Conservation (phyloP, 1,140 invertebrate species). For the Bombyx mori region ASM3026992v2 NC_085108.1:3058501-3059000, state of each 20-base stretch:
- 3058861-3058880: too few species aligned
- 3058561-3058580: conserved; percentile 94
- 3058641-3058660: conserved; percentile 96
- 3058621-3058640: conserved; percentile 83
- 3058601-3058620: conserved; percentile 94
- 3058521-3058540: conserved; percentile 77
- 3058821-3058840: too few species aligned
- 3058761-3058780: conserved; percentile 89
- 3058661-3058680: conserved; percentile 97
- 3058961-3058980: too few species aligned
- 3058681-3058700: conserved; percentile 98
- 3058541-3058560: conserved; percentile 74
- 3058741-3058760: conserved; percentile 98
- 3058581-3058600: conserved; percentile 96
- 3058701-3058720: conserved; percentile 98
- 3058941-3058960: neutral
- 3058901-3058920: too few species aligned
- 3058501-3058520: conserved; percentile 84
- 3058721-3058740: conserved; percentile 99
- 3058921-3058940: neutral
- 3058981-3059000: too few species aligned
- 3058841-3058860: too few species aligned
- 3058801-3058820: conserved; percentile 58
- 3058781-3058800: conserved; percentile 86
- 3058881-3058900: too few species aligned